Evolutionary conservation across 2,797 vertebrate genomes (phyloP), one percentile per base, ranked within the genome.

Genomic region (Tympanoctomys barrerae): DNA sequence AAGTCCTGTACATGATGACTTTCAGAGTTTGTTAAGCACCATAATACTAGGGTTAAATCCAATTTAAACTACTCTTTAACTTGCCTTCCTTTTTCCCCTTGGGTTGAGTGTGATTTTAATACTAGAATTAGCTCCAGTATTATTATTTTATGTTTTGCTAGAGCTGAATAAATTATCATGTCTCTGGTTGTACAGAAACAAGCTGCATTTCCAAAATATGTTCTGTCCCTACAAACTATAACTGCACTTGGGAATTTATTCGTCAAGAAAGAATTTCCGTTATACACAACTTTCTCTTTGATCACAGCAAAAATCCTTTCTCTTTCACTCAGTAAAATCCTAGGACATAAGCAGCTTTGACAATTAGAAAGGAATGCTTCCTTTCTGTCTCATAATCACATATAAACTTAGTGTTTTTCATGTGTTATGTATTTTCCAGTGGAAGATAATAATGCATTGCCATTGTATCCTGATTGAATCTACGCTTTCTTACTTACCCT

Each of bases 1-100:
- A 97, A 97, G 93, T 84, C 80, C 82, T 84, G 82, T 24, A n/a
- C 52, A 5, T 36, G 82, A 93, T 84, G 90, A 92, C 88, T 95
- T 95, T 95, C 91, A 93, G 96, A 96, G 89, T 87, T 86, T 96
- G 84, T 92, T 75, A 92, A 96, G 94, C 91, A 96, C 85, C 24
- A 1, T 31, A 7, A 89, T 11, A 28, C 49, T 68, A 64, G 61
- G 33, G 79, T 79, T 88, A 75, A 96, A 93, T 91, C 46, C 54
- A 88, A 95, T 78, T 96, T 93, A 95, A 95, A 36, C 59, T n/a
- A 4, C 64, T 89, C 81, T 79, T 57, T 82, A 73, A 26, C 87
- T 92, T n/a, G 80, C n/a, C 36, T 87, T 91, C 33, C 79, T 24
- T 62, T 71, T 70, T n/a, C 68, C 68, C 24, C 85, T 96, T 75